Conservation (phyloP, 1,140 invertebrate genomes). For the Diuraphis noxia region DNA sequence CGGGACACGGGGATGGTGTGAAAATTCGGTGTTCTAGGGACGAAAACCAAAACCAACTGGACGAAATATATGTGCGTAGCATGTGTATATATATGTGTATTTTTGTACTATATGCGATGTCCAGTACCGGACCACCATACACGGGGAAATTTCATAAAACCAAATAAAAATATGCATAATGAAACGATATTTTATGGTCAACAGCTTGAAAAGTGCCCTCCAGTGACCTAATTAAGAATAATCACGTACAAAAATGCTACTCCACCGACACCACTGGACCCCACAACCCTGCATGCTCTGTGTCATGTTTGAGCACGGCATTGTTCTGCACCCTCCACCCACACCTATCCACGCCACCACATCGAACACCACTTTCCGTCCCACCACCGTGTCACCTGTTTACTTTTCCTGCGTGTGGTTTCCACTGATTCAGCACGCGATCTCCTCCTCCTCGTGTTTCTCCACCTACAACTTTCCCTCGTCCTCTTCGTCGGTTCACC, state of each 20-base stretch:
- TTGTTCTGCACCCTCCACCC: background rate
- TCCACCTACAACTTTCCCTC: background rate
- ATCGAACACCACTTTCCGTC: background rate
- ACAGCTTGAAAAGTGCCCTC: slow-evolving; percentile 34
- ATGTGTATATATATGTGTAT: background rate
- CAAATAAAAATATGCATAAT: slow-evolving; percentile 45
- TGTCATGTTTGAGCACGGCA: slow-evolving; percentile 1
- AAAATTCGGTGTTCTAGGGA: background rate
- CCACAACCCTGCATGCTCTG: too few relatives aligned
- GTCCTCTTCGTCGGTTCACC: background rate
- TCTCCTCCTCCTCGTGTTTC: background rate
- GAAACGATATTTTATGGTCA: slow-evolving; percentile 51
- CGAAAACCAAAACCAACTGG: background rate
- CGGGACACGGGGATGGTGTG: background rate
- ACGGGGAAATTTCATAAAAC: slow-evolving; percentile 1
- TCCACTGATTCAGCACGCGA: background rate
- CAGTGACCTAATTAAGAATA: slow-evolving; percentile 53
- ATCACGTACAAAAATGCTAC: slow-evolving; percentile 44
- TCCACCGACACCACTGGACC: background rate
- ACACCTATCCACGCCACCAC: background rate
- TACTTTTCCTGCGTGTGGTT: background rate
- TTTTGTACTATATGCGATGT: background rate
- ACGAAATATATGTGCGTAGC: background rate
- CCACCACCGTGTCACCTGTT: background rate
- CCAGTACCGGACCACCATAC: background rate